Conservation (phyloP, 2,113 vertebrate genomes). For the Poeciliopsis turrubarensis region DNA sequence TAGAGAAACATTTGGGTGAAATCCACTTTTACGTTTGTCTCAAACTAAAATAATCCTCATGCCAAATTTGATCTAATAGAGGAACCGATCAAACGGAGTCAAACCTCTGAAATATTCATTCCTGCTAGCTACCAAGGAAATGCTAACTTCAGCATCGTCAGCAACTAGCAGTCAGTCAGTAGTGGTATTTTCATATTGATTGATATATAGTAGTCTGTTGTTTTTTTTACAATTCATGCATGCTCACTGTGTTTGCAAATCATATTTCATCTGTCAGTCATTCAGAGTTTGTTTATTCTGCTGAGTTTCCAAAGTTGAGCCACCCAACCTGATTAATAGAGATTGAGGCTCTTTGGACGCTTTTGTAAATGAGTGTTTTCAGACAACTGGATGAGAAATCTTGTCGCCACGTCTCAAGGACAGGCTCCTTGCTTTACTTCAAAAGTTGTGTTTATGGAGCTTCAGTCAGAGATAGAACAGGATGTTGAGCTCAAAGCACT, state of each 20-base stretch:
- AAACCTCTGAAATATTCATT: neutral
- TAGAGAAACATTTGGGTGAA: too few species aligned
- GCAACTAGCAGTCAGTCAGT: neutral
- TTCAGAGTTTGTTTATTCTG: too few species aligned
- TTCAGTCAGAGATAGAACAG: too few species aligned
- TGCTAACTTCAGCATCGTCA: too few species aligned
- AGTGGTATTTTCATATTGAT: neutral
- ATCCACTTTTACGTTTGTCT: too few species aligned
- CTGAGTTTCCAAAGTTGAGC: neutral
- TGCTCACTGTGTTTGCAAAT: too few species aligned
- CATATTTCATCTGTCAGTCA: too few species aligned
- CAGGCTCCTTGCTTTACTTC: neutral
- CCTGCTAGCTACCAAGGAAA: neutral
- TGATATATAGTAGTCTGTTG: too few species aligned
- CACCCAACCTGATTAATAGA: neutral
- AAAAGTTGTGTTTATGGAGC: too few species aligned
- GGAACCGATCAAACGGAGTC: neutral
- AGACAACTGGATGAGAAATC: neutral
- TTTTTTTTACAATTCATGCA: too few species aligned
- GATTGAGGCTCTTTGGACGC: neutral
- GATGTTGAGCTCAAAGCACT: too few species aligned
- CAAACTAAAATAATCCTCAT: too few species aligned
- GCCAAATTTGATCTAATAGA: neutral
- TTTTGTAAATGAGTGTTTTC: neutral
- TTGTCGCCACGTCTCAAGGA: neutral